Evolutionary conservation across 2,113 vertebrate species (phyloP).

Genomic region (Hucho hucho): DNA sequence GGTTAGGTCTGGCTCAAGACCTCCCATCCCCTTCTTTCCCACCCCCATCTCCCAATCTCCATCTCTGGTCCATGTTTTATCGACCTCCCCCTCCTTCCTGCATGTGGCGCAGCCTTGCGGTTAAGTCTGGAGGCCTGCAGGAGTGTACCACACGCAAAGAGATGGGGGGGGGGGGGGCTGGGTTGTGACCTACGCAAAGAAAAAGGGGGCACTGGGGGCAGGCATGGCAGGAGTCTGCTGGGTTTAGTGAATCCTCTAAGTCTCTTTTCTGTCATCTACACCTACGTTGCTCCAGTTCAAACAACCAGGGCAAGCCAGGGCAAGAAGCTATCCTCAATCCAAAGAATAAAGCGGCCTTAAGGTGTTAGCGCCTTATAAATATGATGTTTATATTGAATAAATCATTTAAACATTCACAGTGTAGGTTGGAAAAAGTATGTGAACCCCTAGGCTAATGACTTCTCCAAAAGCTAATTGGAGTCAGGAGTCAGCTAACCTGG

Average conservation of each 20-base stretch:
- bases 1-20: constrained; percentile 30
- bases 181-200: constrained; percentile 50
- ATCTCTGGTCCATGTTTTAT: constrained; percentile 52
- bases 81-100: constrained; percentile 42
- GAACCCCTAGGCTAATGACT: too few relatives aligned
- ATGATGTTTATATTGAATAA: constrained; percentile 57
- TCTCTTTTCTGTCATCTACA: constrained; percentile 52
- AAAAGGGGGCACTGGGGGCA: constrained; percentile 40
- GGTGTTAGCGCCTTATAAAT: constrained; percentile 32
- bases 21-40: not conserved
- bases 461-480: too few relatives aligned
- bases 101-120: constrained; percentile 36
- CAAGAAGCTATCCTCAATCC: constrained; percentile 44
- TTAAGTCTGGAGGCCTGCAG: constrained; percentile 46
- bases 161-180: constrained; percentile 37
- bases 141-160: constrained; percentile 53
- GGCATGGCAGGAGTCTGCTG: constrained; percentile 55
- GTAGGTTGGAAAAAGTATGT: too few relatives aligned
- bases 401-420: not conserved
- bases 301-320: constrained; percentile 34
- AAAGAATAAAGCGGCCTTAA: constrained; percentile 50
- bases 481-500: too few relatives aligned
- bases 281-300: constrained; percentile 40
- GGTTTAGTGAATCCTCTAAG: constrained; percentile 64
- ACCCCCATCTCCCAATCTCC: constrained; percentile 60